Evolutionary conservation across 2,797 vertebrate genomes (phyloP).

Genomic region (Gallirallus australis): DNA sequence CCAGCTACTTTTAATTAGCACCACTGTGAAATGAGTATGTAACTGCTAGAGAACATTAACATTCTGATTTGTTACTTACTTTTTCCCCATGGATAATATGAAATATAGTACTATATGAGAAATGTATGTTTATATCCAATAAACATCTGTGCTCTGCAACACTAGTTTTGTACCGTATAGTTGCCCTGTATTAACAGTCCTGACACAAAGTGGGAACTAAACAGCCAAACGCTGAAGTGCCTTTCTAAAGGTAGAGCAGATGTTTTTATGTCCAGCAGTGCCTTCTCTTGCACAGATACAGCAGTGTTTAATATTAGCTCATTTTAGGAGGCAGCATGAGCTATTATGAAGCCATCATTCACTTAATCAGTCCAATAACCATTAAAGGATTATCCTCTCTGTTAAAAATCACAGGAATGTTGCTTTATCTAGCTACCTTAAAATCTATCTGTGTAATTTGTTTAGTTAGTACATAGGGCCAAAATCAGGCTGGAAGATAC

Average conservation of each 20-base stretch:
- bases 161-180: too few species aligned
- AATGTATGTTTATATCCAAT: too few species aligned
- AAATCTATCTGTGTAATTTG: not conserved
- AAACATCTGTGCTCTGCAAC: too few species aligned
- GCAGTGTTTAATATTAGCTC: too few species aligned
- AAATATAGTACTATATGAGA: too few species aligned
- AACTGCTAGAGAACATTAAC: not conserved
- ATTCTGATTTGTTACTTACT: not conserved
- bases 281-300: too few species aligned
- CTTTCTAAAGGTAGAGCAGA: too few species aligned
- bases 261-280: too few species aligned
- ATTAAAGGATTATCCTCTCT: not conserved
- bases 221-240: too few species aligned
- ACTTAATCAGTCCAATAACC: not conserved
- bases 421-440: not conserved
- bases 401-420: rapidly evolving
- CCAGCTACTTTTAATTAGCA: not conserved
- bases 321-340: not conserved
- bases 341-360: not conserved
- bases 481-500: not conserved
- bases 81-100: too few species aligned
- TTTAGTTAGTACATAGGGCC: not conserved
- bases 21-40: not conserved
- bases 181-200: too few species aligned
- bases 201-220: too few species aligned